Percentiles rank a stretch among this genome's conserved stretches.
phyloP scores from a whole-genome alignment of 2,113 vertebrate genomes.

The Sebastes schlegelii region DNA sequence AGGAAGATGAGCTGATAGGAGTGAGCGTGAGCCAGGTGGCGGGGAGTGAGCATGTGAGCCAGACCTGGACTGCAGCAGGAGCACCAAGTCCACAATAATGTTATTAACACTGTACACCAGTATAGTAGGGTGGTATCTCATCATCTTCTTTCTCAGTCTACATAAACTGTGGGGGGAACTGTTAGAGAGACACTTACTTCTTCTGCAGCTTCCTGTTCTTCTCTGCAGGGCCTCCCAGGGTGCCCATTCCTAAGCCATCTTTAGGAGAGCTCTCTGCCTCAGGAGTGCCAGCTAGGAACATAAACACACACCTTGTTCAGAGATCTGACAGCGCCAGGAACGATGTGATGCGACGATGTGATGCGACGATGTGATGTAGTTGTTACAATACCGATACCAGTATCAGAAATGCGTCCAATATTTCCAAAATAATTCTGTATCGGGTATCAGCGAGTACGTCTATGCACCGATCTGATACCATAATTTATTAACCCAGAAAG shows the following conservation, averaged over 20 bases:
- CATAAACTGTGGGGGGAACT: not conserved
- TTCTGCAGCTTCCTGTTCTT: conserved; percentile 97
- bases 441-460: too few relatives aligned
- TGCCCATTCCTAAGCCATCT: conserved; percentile 89
- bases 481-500: too few relatives aligned
- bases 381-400: too few relatives aligned
- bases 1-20: conserved; percentile 23
- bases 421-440: too few relatives aligned
- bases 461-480: too few relatives aligned
- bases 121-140: not conserved
- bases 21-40: conserved; percentile 33
- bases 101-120: not conserved
- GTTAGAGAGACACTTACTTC: conserved; percentile 86
- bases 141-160: conserved; percentile 1
- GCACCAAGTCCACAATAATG: not conserved
- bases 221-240: conserved; percentile 92
- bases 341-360: too few relatives aligned
- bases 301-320: conserved; percentile 7
- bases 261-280: conserved; percentile 89
- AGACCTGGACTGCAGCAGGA: conserved; percentile 7
- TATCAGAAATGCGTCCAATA: too few relatives aligned
- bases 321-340: not conserved
- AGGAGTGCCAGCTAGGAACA: conserved; percentile 83
- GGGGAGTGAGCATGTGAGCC: conserved; percentile 13
- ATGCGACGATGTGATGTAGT: too few relatives aligned